Conservation (phyloP, 2,888 invertebrate genomes). For the Steinernema hermaphroditum region DNA sequence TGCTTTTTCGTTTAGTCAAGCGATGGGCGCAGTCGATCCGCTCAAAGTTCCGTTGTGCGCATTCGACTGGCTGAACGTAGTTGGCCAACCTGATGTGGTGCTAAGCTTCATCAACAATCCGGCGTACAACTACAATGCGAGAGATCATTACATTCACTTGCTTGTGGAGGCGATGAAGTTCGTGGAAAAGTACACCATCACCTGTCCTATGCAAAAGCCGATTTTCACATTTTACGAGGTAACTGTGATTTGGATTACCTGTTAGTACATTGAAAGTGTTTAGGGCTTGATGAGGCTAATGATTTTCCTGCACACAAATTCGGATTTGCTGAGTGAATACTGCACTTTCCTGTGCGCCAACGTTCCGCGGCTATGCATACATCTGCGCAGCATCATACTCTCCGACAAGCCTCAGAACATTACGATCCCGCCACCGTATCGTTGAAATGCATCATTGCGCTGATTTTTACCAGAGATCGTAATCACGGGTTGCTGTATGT, state of each 20-base stretch:
- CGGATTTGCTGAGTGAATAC: background rate
- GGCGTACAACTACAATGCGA: background rate
- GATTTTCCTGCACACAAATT: background rate
- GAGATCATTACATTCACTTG: constrained; percentile 9
- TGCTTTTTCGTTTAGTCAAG: background rate
- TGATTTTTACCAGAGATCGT: no score
- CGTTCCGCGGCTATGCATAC: background rate
- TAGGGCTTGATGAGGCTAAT: background rate
- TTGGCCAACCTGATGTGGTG: background rate
- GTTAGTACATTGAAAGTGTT: background rate
- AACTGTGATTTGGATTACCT: background rate
- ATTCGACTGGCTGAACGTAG: background rate
- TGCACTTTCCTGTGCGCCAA: background rate
- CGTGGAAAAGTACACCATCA: background rate
- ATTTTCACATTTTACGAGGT: background rate
- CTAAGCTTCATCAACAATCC: background rate
- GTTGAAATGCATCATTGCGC: no score
- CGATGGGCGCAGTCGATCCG: background rate
- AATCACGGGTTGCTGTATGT: no score
- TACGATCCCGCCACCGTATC: no score
- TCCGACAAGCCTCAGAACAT: background rate
- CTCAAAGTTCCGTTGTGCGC: background rate
- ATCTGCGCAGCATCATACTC: background rate
- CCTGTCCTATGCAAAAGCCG: background rate
- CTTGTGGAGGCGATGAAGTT: background rate